Percentiles rank a stretch among this genome's conserved stretches.
phyloP scores from a whole-genome alignment of 1,140 invertebrate genomes.

The Steinernema khuongi region DNA sequence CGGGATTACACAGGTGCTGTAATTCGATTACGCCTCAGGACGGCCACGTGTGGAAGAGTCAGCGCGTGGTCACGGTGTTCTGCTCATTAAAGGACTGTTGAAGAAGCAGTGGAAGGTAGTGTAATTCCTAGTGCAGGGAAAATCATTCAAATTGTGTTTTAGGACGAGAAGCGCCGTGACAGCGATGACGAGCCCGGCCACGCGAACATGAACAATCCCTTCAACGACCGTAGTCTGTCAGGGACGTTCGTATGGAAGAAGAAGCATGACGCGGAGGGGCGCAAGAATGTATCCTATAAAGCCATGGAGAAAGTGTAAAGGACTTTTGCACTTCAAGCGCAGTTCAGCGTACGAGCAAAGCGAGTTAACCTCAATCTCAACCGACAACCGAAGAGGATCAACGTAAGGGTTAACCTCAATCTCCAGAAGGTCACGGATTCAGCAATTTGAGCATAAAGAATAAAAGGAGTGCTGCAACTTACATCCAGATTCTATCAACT shows the following conservation, averaged over 20 bases:
- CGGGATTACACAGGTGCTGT: conserved; percentile 11
- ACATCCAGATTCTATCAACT: too few relatives aligned
- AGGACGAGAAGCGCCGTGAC: conserved; percentile 35
- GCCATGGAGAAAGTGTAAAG: conserved; percentile 80
- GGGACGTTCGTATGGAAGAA: conserved; percentile 94
- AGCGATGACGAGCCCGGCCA: conserved; percentile 63
- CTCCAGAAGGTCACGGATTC: too few relatives aligned
- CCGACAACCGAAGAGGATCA: too few relatives aligned
- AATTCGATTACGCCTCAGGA: conserved; percentile 10
- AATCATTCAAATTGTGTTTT: conserved; percentile 85
- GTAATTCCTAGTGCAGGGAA: conserved; percentile 79
- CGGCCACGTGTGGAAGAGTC: neutral
- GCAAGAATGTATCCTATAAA: conserved; percentile 72
- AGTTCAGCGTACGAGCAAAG: too few relatives aligned
- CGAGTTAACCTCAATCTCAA: too few relatives aligned
- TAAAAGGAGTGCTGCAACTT: too few relatives aligned
- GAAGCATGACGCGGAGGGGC: conserved; percentile 88
- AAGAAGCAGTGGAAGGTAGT: conserved; percentile 89
- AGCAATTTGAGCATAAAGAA: too few relatives aligned
- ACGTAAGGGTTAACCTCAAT: too few relatives aligned
- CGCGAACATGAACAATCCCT: conserved; percentile 95
- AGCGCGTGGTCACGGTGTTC: too few relatives aligned
- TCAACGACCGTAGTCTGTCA: conserved; percentile 86
- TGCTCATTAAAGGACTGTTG: too few relatives aligned
- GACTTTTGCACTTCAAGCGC: too few relatives aligned